Conservation (phyloP, 2,113 vertebrate genomes). For the Solenodon paradoxus region DNA sequence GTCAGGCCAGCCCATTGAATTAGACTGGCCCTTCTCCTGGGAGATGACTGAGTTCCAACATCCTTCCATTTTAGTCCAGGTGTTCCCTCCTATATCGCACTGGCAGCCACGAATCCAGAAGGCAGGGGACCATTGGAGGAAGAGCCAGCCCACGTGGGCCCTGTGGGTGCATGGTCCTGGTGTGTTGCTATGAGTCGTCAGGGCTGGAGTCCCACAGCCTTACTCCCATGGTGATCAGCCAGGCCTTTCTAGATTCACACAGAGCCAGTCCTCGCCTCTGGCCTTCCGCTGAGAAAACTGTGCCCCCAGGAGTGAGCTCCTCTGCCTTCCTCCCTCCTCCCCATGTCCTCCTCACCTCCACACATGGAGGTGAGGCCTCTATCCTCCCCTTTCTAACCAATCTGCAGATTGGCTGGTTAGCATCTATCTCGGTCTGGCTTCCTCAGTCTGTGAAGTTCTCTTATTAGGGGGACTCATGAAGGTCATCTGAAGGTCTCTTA, state of each 20-base stretch:
- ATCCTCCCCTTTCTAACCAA: neutral
- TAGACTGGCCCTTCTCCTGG: neutral
- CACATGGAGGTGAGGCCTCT: neutral
- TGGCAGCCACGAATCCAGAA: neutral
- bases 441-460: neutral
- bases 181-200: neutral
- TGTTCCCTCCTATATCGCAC: neutral
- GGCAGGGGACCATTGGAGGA: neutral
- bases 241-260: too few relatives aligned
- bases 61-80: neutral
- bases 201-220: neutral
- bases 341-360: neutral
- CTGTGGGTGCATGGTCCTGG: neutral
- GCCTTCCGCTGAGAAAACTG: neutral
- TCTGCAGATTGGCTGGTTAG: too few relatives aligned
- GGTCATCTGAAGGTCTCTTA: neutral
- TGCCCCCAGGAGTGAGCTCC: neutral
- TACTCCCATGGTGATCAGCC: too few relatives aligned
- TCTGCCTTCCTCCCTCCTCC: too few relatives aligned
- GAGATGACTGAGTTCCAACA: neutral
- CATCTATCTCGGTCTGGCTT: neutral
- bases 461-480: too few relatives aligned
- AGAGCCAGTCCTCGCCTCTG: neutral
- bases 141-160: accelerated
- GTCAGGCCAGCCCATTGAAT: neutral